Percentiles rank a stretch among this genome's conserved stretches.
Evolutionary conservation across 2,113 vertebrate genomes (phyloP).

Genomic region (Turnix velox): DNA sequence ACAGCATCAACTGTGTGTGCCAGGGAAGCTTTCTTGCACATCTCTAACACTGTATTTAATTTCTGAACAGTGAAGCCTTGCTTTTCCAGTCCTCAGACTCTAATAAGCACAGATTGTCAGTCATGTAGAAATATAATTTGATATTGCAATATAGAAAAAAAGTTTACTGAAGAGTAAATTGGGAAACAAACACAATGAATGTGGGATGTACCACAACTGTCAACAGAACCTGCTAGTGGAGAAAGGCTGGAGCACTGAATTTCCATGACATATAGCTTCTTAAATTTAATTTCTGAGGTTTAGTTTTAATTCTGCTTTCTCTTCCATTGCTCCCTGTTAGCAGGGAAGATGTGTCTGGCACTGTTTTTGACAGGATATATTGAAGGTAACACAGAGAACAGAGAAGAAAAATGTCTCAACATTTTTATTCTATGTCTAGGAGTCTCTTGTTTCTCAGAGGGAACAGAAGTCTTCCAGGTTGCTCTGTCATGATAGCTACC

Average conservation of each 20-base stretch:
- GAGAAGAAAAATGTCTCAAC: neutral
- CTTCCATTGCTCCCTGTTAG: neutral
- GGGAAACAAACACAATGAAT: neutral
- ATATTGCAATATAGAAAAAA: neutral
- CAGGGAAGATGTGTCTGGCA: neutral
- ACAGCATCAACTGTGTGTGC: neutral
- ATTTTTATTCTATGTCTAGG: neutral
- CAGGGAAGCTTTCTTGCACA: neutral
- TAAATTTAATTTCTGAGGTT: neutral
- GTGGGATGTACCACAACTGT: neutral
- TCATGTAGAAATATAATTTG: neutral
- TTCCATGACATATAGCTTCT: neutral
- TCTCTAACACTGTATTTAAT: neutral
- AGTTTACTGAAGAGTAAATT: conserved; percentile 9
- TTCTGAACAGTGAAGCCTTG: neutral
- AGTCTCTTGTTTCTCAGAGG: neutral
- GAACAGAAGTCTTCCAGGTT: neutral
- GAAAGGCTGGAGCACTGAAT: neutral
- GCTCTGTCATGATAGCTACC: neutral
- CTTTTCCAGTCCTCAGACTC: neutral
- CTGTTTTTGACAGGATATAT: neutral
- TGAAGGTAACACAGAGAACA: neutral
- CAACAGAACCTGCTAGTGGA: neutral
- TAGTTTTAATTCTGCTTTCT: neutral
- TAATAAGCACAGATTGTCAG: neutral